Conservation (phyloP, 2,797 vertebrate genomes). For the Anolis apletophallus region DNA sequence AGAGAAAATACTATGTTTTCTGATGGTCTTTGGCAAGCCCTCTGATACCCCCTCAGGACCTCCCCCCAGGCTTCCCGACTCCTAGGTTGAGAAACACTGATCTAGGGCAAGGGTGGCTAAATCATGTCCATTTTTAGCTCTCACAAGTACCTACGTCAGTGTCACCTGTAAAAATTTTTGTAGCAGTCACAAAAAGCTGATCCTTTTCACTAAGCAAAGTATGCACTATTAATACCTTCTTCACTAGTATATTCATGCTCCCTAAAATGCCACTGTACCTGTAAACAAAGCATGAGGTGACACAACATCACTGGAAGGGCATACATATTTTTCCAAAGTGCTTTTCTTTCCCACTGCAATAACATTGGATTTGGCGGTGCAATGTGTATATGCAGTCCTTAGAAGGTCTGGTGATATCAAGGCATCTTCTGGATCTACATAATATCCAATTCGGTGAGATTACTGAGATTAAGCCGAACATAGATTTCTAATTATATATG, state of each 20-base stretch:
- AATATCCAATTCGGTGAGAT: not conserved
- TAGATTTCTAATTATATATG: not conserved
- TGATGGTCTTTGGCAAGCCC: no score
- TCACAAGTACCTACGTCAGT: not conserved
- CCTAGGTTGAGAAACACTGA: no score
- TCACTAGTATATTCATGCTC: no score
- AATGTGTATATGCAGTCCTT: not conserved
- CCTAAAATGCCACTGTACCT: no score
- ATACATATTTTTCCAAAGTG: not conserved
- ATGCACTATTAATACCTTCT: no score
- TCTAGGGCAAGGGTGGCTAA: not conserved
- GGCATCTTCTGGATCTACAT: not conserved
- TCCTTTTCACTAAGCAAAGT: not conserved
- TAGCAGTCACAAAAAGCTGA: not conserved
- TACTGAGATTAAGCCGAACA: not conserved
- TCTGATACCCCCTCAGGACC: no score
- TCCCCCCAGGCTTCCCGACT: no score
- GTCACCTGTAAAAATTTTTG: not conserved
- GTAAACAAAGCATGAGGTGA: not conserved
- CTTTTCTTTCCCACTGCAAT: no score
- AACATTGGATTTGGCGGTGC: not conserved
- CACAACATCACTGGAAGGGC: not conserved
- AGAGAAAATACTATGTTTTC: no score
- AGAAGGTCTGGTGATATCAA: not conserved
- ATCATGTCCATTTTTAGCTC: not conserved